These are phyloP conservation scores for Pagetopsis macropterus DNA, from an alignment of 2,797 vertebrate genomes.

Conservation along the genomic window DNA sequence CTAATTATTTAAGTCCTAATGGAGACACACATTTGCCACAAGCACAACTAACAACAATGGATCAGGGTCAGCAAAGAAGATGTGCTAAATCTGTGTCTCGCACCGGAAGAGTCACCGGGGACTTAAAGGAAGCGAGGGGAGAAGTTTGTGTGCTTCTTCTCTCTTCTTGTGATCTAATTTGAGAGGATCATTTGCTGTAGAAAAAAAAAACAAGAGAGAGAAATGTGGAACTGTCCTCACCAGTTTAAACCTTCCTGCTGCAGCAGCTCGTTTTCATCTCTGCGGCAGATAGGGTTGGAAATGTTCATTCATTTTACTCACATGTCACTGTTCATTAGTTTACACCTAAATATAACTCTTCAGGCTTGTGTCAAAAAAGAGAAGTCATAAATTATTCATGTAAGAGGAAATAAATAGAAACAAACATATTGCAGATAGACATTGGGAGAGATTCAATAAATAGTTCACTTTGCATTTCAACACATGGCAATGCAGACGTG, in stretches of 20 bases:
- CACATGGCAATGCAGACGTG: conserved; percentile 31
- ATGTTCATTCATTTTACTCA: conserved; percentile 74
- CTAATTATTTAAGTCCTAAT: conserved; percentile 68
- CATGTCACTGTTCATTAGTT: conserved; percentile 68
- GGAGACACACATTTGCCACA: conserved; percentile 65
- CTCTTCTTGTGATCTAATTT: conserved; percentile 68
- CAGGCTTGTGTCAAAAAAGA: conserved; percentile 28
- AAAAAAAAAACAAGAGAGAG: conserved; percentile 41
- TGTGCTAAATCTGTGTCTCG: conserved; percentile 60
- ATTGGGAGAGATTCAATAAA: conserved; percentile 49
- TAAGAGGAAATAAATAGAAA: conserved; percentile 55
- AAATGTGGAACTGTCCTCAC: conserved; percentile 81
- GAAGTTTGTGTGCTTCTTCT: conserved; percentile 59
- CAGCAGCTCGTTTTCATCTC: conserved; percentile 81
- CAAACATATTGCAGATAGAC: conserved; percentile 55
- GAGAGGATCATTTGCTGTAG: conserved; percentile 72
- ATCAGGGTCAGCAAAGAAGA: conserved; percentile 67
- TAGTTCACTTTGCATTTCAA: conserved; percentile 38
- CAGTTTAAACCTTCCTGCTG: conserved; percentile 82
- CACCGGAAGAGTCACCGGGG: conserved; percentile 66
- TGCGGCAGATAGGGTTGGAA: conserved; percentile 75
- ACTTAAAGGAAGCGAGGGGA: conserved; percentile 30
- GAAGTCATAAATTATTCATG: conserved; percentile 52
- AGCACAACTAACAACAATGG: conserved; percentile 73
- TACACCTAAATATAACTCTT: conserved; percentile 58